Evolutionary conservation across 1,140 invertebrate species (phyloP).

Genomic region (Heliconius himera): DNA sequence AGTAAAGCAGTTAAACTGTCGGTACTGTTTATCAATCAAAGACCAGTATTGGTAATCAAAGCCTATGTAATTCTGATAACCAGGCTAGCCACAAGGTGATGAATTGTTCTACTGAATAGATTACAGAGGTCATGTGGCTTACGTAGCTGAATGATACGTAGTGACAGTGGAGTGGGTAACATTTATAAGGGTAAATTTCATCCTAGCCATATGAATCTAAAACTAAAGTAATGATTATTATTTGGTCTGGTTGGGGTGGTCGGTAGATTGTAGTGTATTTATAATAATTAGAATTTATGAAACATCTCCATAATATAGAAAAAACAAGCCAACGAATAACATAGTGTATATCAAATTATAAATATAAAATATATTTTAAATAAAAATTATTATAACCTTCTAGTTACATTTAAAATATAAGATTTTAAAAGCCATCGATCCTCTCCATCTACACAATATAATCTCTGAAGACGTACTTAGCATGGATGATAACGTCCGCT

Average conservation of each 20-base stretch:
- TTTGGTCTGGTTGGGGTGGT: too few species aligned
- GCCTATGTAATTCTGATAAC: neutral
- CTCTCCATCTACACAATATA: neutral
- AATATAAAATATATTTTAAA: too few species aligned
- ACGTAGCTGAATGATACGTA: neutral
- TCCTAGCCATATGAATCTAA: neutral
- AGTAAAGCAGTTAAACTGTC: neutral
- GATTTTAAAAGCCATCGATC: too few species aligned
- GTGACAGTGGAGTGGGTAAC: too few species aligned
- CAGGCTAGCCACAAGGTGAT: neutral
- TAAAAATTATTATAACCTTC: too few species aligned
- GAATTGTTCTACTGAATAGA: neutral
- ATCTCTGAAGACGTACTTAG: neutral
- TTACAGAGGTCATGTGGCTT: neutral
- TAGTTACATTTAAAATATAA: too few species aligned
- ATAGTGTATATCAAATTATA: too few species aligned
- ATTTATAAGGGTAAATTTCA: neutral
- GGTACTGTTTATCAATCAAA: neutral
- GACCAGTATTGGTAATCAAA: neutral
- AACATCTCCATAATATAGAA: neutral
- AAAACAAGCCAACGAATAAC: too few species aligned
- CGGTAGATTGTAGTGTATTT: too few species aligned
- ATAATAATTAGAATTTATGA: neutral
- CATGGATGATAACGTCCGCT: conserved; percentile 11
- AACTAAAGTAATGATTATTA: neutral